These are phyloP conservation scores for Ostrea edulis DNA, from an alignment of 1,140 invertebrate genomes.

Conservation along the genomic window DNA sequence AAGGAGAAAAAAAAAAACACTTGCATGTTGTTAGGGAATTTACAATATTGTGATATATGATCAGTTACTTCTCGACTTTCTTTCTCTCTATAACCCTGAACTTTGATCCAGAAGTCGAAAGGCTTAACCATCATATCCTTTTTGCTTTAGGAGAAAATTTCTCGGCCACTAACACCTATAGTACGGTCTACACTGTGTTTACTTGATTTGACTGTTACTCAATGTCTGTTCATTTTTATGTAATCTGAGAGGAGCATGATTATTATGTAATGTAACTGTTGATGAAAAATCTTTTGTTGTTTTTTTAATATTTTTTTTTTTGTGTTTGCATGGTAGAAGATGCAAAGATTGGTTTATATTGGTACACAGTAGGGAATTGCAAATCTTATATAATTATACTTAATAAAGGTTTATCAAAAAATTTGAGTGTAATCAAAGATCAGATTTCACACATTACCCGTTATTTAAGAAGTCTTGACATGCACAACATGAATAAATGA, in stretches of 20 bases:
- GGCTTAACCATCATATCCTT: conserved; percentile 9
- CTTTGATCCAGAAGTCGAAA: neutral
- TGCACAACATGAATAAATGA: conserved; percentile 22
- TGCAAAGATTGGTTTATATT: conserved; percentile 30
- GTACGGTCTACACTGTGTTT: neutral
- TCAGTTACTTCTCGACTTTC: conserved; percentile 7
- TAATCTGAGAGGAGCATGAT: conserved; percentile 19
- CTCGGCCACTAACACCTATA: neutral
- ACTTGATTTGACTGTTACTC: neutral
- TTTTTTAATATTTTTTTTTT: neutral
- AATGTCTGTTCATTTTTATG: conserved; percentile 26
- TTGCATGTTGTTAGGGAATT: conserved; percentile 38
- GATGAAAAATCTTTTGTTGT: neutral
- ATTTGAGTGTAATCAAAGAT: conserved; percentile 1
- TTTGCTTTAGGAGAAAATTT: neutral
- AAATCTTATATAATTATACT: neutral
- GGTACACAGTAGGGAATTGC: conserved; percentile 5
- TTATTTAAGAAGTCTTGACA: neutral
- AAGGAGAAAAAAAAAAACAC: conserved; percentile 17
- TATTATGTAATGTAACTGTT: conserved; percentile 5
- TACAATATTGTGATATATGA: conserved; percentile 33
- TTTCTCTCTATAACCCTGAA: conserved; percentile 13
- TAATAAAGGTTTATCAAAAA: neutral
- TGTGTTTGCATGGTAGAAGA: conserved; percentile 29
- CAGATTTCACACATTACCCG: neutral